phyloP scores from a whole-genome alignment of 1,140 invertebrate genomes.

The Neodiprion fabricii region DNA sequence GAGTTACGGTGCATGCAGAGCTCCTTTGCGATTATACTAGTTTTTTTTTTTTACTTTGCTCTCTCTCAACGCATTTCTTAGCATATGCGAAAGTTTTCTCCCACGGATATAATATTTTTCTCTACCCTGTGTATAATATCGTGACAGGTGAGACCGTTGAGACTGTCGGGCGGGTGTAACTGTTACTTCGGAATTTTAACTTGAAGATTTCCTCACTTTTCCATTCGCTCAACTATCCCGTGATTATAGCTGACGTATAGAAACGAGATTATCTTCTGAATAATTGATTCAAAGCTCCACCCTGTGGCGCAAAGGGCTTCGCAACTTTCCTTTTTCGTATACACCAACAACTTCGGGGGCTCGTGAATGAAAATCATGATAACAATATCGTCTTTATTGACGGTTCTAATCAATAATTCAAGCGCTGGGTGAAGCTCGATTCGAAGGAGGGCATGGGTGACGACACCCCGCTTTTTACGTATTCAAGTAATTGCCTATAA shows the following conservation, averaged over 20 bases:
- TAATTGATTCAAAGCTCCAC: neutral
- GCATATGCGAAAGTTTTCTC: no score
- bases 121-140: no score
- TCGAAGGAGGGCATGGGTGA: neutral
- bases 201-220: constrained; percentile 9
- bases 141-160: no score
- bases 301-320: neutral
- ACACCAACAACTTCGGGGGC: neutral
- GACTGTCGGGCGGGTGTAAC: no score
- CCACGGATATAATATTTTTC: no score
- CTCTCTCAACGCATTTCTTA: neutral
- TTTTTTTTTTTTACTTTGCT: neutral
- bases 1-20: constrained; percentile 33
- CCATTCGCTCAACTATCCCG: constrained; percentile 14
- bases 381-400: neutral
- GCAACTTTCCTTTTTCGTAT: neutral
- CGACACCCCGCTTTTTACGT: neutral
- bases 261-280: constrained; percentile 17
- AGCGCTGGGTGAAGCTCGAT: no score
- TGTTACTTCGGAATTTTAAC: neutral
- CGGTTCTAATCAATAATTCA: neutral
- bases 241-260: constrained; percentile 25
- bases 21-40: constrained; percentile 46
- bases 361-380: neutral
- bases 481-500: no score